Evolutionary conservation across 2,888 invertebrate genomes (phyloP).

Genomic region (Coecobrya sp.): DNA sequence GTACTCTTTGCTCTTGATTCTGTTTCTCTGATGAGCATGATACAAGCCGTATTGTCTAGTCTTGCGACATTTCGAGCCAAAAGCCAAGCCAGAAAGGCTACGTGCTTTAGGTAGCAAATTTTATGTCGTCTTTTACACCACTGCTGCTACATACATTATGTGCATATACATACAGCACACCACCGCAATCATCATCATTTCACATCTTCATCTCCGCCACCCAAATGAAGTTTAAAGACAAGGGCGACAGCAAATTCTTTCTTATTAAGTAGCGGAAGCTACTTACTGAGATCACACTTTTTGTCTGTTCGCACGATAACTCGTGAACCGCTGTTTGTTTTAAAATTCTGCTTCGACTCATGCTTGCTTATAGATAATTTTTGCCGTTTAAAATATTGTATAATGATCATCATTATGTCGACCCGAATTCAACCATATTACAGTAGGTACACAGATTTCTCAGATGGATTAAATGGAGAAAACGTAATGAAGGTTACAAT

Average conservation of each 20-base stretch:
- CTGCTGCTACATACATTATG: not conserved
- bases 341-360: no score
- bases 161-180: not conserved
- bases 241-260: slow-evolving; percentile 21
- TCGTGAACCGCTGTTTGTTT: no score
- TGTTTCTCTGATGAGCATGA: not conserved
- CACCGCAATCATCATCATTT: not conserved
- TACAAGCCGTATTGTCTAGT: slow-evolving; percentile 15
- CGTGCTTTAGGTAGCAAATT: slow-evolving; percentile 23
- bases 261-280: no score
- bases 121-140: not conserved
- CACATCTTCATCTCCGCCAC: not conserved
- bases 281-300: no score
- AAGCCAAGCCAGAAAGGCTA: slow-evolving; percentile 9
- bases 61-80: slow-evolving; percentile 13
- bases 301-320: no score
- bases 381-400: no score
- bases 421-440: no score
- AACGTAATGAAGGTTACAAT: no score
- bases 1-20: not conserved
- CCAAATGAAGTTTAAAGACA: slow-evolving; percentile 53
- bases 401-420: no score
- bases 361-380: no score
- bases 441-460: no score
- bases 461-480: no score